A percentile compares a stretch with the other conserved stretches of the same genome.
phyloP scores from a whole-genome alignment of 2,113 vertebrate genomes.

The Accipiter virgatus region DNA sequence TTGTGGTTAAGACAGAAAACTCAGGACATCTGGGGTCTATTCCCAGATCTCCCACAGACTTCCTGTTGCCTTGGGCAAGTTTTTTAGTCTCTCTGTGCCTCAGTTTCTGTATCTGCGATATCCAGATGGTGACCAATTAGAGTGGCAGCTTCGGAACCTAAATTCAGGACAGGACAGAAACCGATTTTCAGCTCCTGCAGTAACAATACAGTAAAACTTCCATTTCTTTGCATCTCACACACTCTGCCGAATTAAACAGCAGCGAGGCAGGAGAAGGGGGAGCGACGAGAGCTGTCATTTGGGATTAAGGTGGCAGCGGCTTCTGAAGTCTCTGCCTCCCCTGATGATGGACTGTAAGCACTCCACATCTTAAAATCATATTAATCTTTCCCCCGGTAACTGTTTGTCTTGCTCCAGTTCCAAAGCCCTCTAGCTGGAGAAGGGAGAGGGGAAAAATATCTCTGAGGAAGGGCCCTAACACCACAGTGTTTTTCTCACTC shows the following conservation, averaged over 20 bases:
- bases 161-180: background rate
- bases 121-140: background rate
- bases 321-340: background rate
- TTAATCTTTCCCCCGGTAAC: background rate
- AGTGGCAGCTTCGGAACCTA: background rate
- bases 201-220: background rate
- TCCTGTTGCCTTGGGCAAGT: constrained; percentile 49
- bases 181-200: background rate
- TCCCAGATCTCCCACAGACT: constrained; percentile 59
- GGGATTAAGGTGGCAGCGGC: background rate
- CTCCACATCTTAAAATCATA: background rate
- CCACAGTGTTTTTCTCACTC: constrained; percentile 60
- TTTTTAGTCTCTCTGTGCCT: constrained; percentile 32
- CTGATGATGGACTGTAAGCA: fast-evolving
- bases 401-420: constrained; percentile 14
- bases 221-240: background rate
- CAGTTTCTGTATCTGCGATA: constrained; percentile 33
- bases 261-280: background rate
- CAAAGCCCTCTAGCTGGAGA: constrained; percentile 28
- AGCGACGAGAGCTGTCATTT: background rate
- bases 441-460: constrained; percentile 38
- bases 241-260: background rate
- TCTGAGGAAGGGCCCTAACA: constrained; percentile 55
- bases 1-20: constrained; percentile 47
- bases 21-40: constrained; percentile 55